Percentiles rank a stretch among this genome's conserved stretches.
Evolutionary conservation across 2,113 vertebrate genomes (phyloP).

Genomic region (Coreoperca whiteheadi): DNA sequence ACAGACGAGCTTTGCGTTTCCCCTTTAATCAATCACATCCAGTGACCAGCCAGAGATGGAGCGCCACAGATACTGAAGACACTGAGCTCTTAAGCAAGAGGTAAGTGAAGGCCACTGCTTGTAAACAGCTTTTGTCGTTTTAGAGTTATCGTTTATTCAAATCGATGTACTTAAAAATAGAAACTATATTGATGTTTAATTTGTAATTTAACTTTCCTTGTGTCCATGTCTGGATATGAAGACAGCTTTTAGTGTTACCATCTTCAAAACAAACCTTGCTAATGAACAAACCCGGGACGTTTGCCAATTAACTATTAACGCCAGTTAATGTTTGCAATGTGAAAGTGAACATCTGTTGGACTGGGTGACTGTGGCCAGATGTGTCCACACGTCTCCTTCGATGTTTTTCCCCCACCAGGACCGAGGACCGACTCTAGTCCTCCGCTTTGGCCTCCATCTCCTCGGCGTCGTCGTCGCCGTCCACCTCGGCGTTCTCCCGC

Average conservation of each 20-base stretch:
- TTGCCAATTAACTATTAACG: conserved; percentile 58
- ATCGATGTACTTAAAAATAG: conserved; percentile 58
- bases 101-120: conserved; percentile 74
- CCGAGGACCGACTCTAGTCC: conserved; percentile 83
- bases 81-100: conserved; percentile 60
- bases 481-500: conserved; percentile 97
- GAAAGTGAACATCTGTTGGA: conserved; percentile 62
- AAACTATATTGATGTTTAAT: conserved; percentile 49
- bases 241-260: background rate
- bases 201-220: conserved; percentile 39
- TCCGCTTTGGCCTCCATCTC: conserved; percentile 98
- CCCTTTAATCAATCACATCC: conserved; percentile 35
- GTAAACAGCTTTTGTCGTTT: conserved; percentile 52
- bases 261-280: conserved; percentile 49
- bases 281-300: conserved; percentile 46
- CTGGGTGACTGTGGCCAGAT: conserved; percentile 43
- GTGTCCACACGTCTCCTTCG: conserved; percentile 46
- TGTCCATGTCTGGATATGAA: conserved; percentile 45
- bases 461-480: conserved; percentile 96
- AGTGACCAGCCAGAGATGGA: conserved; percentile 55
- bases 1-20: conserved; percentile 39
- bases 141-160: conserved; percentile 47
- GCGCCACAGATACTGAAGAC: conserved; percentile 54
- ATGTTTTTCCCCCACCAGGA: conserved; percentile 30
- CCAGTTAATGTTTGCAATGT: conserved; percentile 66